Conservation (phyloP, 2,888 invertebrate genomes). For the Drosophila imparisetae region DNA sequence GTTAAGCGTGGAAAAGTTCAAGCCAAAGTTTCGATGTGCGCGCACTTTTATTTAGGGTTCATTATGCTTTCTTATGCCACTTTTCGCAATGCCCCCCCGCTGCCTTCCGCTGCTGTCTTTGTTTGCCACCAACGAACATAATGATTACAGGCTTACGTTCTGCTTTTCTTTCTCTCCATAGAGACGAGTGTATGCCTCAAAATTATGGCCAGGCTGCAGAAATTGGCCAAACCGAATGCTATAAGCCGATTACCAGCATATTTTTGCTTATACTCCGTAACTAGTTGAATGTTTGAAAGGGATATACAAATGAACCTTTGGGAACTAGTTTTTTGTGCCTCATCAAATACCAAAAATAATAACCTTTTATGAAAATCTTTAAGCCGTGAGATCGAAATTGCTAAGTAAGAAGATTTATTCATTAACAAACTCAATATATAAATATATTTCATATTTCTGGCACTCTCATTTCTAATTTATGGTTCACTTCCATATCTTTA, state of each 20-base stretch:
- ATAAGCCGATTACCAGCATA: conserved; percentile 73
- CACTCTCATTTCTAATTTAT: not conserved
- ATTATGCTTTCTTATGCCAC: conserved; percentile 62
- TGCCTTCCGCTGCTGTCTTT: conserved; percentile 6
- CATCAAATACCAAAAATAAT: not conserved
- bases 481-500: not conserved
- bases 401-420: not conserved
- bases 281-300: no score
- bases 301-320: not conserved
- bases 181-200: conserved; percentile 41
- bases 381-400: not conserved
- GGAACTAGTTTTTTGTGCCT: not conserved
- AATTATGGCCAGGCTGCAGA: conserved; percentile 59
- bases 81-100: conserved; percentile 17
- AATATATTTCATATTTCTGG: not conserved
- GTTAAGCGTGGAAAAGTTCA: conserved; percentile 75
- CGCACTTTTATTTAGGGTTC: conserved; percentile 76
- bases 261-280: conserved; percentile 24
- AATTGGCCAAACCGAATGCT: conserved; percentile 64
- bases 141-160: conserved; percentile 72
- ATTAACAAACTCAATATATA: not conserved
- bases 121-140: conserved; percentile 66
- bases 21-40: conserved; percentile 65
- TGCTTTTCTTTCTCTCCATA: conserved; percentile 22
- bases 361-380: not conserved